Evolutionary conservation across 2,113 vertebrate genomes (phyloP).

Genomic region (Notothenia rossii): DNA sequence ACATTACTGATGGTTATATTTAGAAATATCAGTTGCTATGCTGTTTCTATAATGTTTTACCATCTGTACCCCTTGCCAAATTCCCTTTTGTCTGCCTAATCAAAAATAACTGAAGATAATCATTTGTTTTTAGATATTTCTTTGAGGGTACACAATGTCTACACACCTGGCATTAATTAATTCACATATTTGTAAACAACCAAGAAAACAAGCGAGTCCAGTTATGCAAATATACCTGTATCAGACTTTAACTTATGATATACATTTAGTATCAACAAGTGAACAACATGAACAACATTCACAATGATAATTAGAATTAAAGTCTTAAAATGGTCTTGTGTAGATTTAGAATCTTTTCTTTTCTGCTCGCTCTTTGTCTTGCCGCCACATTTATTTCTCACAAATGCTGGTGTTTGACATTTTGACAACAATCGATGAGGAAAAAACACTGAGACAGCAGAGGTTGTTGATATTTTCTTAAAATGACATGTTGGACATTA

Average conservation of each 20-base stretch:
- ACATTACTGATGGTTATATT: conserved; percentile 8
- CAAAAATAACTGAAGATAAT: not conserved
- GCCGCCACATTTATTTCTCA: not conserved
- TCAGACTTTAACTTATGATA: not conserved
- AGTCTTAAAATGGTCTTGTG: not conserved
- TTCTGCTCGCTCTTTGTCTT: not conserved
- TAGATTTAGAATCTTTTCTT: not conserved
- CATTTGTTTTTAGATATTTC: not conserved
- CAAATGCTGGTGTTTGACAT: not conserved
- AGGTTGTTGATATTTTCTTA: not conserved
- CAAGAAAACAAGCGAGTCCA: conserved; percentile 2
- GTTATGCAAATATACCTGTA: conserved; percentile 8
- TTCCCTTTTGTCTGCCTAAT: not conserved
- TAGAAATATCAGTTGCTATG: conserved; percentile 5
- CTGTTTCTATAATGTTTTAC: conserved; percentile 14
- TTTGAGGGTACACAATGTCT: not conserved
- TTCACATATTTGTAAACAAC: conserved; percentile 18
- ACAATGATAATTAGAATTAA: not conserved
- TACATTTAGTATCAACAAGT: not conserved
- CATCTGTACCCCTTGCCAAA: not conserved
- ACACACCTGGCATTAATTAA: conserved; percentile 1
- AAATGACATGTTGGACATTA: conserved; percentile 1
- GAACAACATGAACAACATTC: not conserved
- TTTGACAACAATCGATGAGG: not conserved
- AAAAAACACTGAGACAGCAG: not conserved